Evolutionary conservation across 2,113 vertebrate genomes (phyloP).

Genomic region (Cairina moschata): DNA sequence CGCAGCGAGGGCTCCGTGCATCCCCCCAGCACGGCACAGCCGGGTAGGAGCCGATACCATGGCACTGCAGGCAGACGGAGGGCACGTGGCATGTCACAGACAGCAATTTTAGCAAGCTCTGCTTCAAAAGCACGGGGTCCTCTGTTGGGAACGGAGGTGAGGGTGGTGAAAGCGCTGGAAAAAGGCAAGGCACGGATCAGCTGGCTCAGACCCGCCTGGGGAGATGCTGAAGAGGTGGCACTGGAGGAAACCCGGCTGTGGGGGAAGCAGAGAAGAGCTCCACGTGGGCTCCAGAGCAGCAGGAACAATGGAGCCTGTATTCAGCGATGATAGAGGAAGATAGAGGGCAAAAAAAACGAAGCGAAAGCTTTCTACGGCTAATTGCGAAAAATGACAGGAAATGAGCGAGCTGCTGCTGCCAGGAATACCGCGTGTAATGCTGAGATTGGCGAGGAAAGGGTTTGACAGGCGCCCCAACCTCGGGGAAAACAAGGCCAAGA

Average conservation of each 20-base stretch:
- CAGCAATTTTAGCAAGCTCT: neutral
- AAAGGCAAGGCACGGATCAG: neutral
- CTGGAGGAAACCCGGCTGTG: constrained; percentile 2
- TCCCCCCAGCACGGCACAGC: rapidly evolving
- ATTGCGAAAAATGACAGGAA: constrained; percentile 58
- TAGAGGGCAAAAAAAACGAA: neutral
- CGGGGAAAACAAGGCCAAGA: neutral
- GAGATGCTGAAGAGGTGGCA: neutral
- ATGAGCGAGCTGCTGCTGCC: constrained; percentile 26
- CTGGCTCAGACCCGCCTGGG: neutral
- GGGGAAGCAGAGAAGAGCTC: neutral
- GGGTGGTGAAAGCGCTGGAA: neutral
- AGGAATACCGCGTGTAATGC: neutral
- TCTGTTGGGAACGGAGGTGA: neutral
- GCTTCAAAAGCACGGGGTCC: neutral
- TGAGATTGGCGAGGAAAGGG: neutral
- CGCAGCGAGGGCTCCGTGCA: neutral
- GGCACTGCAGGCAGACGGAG: neutral
- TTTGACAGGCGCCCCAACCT: neutral
- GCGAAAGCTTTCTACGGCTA: constrained; percentile 47
- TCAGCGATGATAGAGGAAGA: constrained; percentile 33
- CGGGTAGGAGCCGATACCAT: neutral
- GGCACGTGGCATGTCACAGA: rapidly evolving
- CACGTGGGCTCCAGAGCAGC: neutral
- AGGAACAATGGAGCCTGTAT: constrained; percentile 37